phyloP scores from a whole-genome alignment of 2,113 vertebrate genomes.

The Gambusia holbrooki region DNA sequence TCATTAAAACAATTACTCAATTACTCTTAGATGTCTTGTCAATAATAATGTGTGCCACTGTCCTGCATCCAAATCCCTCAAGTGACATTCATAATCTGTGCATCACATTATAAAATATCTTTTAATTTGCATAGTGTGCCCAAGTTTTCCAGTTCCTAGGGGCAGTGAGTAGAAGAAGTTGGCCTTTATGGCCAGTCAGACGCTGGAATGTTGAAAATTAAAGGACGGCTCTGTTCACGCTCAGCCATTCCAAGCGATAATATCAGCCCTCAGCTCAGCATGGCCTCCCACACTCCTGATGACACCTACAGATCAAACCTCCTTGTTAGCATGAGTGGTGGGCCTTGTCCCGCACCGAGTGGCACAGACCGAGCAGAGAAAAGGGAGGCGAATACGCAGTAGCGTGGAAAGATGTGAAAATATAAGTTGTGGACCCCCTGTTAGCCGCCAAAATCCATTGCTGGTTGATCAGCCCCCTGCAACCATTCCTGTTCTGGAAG shows the following conservation, averaged over 20 bases:
- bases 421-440: too few relatives aligned
- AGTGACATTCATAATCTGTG: background rate
- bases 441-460: too few relatives aligned
- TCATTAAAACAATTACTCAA: background rate
- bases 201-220: slow-evolving; percentile 12
- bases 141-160: background rate
- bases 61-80: background rate
- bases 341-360: slow-evolving; percentile 38
- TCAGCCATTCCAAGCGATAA: slow-evolving; percentile 25
- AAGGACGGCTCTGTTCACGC: slow-evolving; percentile 26
- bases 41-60: background rate
- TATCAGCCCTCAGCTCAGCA: slow-evolving; percentile 37
- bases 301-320: slow-evolving; percentile 45
- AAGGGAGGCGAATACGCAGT: background rate
- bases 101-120: too few relatives aligned
- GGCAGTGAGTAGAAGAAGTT: background rate
- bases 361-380: slow-evolving; percentile 18
- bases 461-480: too few relatives aligned
- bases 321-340: background rate
- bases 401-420: background rate
- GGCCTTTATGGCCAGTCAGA: background rate
- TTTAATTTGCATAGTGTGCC: too few relatives aligned
- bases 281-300: slow-evolving; percentile 52
- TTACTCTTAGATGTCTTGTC: slow-evolving; percentile 29
- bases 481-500: too few relatives aligned